A percentile compares a stretch with the other conserved stretches of the same genome.
Conservation (phyloP, 2,797 vertebrate species). For the Anniella stebbinsi region DNA sequence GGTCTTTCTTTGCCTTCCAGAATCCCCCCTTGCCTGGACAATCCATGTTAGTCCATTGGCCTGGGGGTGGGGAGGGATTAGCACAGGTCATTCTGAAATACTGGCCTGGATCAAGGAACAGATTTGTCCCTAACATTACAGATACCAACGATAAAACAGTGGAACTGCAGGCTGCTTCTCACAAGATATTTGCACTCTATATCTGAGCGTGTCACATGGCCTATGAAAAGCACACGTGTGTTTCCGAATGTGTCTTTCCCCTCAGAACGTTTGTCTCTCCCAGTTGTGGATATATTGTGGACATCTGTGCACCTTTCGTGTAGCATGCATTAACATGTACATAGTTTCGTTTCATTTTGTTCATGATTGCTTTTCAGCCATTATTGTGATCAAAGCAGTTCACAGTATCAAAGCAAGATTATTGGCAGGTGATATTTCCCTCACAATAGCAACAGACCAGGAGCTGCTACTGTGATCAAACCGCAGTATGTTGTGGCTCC, state of each 20-base stretch:
- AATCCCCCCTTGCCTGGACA: background rate
- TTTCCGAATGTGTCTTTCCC: background rate
- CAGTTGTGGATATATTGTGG: background rate
- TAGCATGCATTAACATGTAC: too few species aligned
- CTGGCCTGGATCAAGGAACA: background rate
- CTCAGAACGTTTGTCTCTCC: background rate
- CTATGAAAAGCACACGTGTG: background rate
- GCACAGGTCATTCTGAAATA: background rate
- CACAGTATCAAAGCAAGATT: background rate
- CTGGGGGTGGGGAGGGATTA: too few species aligned
- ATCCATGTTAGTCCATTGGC: too few species aligned
- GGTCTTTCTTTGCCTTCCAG: background rate
- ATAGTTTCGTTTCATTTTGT: background rate
- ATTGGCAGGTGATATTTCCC: background rate
- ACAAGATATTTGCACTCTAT: background rate
- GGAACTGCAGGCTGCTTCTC: background rate
- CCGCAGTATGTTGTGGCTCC: too few species aligned
- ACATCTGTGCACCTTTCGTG: background rate
- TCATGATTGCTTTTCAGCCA: background rate
- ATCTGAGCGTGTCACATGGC: background rate
- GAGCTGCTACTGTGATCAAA: background rate
- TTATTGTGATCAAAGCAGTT: background rate
- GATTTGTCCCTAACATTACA: too few species aligned
- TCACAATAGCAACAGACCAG: background rate
- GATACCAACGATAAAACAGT: background rate